Evolutionary conservation across 2,888 invertebrate genomes (phyloP).

Genomic region (Himalopsyche japonica): DNA sequence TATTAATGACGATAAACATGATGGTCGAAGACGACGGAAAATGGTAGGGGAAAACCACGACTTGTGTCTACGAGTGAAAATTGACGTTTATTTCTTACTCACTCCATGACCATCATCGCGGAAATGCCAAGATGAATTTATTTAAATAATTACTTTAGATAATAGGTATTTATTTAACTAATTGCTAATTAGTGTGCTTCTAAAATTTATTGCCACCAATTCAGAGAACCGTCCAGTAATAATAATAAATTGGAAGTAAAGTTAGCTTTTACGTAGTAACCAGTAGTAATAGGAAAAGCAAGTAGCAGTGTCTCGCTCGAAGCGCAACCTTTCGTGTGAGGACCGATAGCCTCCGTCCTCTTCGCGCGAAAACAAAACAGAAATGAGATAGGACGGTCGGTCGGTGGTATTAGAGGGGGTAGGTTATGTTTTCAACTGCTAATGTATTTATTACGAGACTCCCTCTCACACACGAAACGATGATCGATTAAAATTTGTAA

Average conservation of each 20-base stretch:
- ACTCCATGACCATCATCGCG: too few species aligned
- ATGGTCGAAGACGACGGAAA: too few species aligned
- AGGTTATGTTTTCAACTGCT: not conserved
- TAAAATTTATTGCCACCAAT: not conserved
- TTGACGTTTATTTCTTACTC: too few species aligned
- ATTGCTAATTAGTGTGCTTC: not conserved
- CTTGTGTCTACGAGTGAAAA: too few species aligned
- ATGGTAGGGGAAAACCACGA: too few species aligned
- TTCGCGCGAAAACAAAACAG: not conserved
- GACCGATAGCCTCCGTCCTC: not conserved
- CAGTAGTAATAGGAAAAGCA: not conserved
- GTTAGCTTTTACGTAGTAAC: not conserved
- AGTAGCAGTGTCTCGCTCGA: not conserved
- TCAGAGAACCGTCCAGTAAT: not conserved
- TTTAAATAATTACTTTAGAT: not conserved
- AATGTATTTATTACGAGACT: too few species aligned
- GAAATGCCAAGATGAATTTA: not conserved
- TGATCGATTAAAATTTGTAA: too few species aligned
- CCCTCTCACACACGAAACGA: too few species aligned
- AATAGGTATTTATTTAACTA: not conserved
- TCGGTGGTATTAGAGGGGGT: not conserved
- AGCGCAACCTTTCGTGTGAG: not conserved
- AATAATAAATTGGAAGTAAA: not conserved
- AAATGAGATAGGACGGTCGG: not conserved
- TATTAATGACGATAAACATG: too few species aligned